These are phyloP conservation scores for Orgyia antiqua DNA, from an alignment of 2,888 invertebrate genomes.

Conservation along the genomic window DNA sequence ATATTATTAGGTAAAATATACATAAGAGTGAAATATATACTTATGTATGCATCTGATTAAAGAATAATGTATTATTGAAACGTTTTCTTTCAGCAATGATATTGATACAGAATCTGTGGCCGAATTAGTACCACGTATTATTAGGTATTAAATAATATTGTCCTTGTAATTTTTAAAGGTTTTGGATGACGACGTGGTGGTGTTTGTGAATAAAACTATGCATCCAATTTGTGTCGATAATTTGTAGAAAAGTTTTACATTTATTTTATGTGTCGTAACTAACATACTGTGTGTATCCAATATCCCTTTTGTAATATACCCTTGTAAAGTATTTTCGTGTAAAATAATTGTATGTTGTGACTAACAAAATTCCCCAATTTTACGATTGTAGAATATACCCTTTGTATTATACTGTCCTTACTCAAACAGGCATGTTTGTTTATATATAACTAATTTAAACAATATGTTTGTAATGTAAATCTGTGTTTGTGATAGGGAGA, in stretches of 20 bases:
- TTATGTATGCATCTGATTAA: constrained; percentile 17
- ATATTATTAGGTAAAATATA: constrained; percentile 57
- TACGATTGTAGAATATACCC: constrained; percentile 10
- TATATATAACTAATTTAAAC: too few relatives aligned
- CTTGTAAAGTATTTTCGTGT: constrained; percentile 6
- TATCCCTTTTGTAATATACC: constrained; percentile 9
- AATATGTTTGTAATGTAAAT: too few relatives aligned
- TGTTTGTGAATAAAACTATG: constrained; percentile 49
- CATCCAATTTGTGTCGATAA: constrained; percentile 17
- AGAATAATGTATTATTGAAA: constrained; percentile 35
- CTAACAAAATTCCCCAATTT: constrained; percentile 20
- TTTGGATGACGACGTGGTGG: constrained; percentile 32
- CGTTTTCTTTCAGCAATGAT: constrained; percentile 70
- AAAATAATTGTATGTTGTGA: constrained; percentile 19
- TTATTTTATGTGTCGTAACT: constrained; percentile 22
- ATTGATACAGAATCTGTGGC: constrained; percentile 50
- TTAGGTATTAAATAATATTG: constrained; percentile 56
- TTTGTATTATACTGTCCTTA: constrained; percentile 7
- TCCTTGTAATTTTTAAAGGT: constrained; percentile 35
- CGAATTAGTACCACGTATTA: constrained; percentile 47
- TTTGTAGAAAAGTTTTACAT: constrained; percentile 11
- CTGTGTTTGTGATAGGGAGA: too few relatives aligned
- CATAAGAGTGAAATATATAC: constrained; percentile 19
- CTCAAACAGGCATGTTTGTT: too few relatives aligned
- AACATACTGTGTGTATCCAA: constrained; percentile 18